These are phyloP conservation scores for Myoxocephalus aenaeus DNA, from an alignment of 2,797 vertebrate species.

Conservation along the genomic window DNA sequence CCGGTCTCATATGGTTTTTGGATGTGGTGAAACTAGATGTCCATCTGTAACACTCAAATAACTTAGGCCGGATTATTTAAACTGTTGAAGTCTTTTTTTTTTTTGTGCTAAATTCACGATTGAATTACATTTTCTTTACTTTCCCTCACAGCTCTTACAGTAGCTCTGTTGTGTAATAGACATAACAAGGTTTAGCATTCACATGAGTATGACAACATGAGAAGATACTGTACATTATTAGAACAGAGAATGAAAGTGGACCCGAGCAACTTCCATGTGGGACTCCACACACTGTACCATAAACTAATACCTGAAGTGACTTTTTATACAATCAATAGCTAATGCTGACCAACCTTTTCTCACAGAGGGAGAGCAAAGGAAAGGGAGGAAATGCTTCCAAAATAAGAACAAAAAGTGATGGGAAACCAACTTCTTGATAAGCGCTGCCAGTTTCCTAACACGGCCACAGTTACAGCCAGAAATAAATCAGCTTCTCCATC, in stretches of 20 bases:
- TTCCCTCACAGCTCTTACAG: background rate
- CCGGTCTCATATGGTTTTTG: background rate
- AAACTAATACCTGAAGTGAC: background rate
- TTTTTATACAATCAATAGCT: background rate
- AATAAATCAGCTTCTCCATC: background rate
- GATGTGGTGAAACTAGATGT: background rate
- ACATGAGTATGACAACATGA: background rate
- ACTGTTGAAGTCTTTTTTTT: no score
- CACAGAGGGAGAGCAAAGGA: background rate
- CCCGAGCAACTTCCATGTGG: background rate
- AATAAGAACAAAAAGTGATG: background rate
- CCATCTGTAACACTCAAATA: background rate
- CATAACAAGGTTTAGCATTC: background rate
- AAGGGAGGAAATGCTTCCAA: background rate
- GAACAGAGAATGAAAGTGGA: conserved; percentile 2
- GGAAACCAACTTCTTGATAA: background rate
- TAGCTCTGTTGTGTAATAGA: background rate
- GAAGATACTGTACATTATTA: background rate
- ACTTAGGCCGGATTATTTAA: background rate
- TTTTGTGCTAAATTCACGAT: background rate
- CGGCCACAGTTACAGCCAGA: background rate
- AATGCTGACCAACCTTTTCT: background rate
- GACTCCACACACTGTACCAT: background rate
- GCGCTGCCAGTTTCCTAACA: background rate
- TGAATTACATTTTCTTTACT: background rate